A percentile compares a stretch with the other conserved stretches of the same genome.
These are phyloP conservation scores for Agapostemon virescens DNA, from an alignment of 2,888 invertebrate genomes.

Conservation along the genomic window DNA sequence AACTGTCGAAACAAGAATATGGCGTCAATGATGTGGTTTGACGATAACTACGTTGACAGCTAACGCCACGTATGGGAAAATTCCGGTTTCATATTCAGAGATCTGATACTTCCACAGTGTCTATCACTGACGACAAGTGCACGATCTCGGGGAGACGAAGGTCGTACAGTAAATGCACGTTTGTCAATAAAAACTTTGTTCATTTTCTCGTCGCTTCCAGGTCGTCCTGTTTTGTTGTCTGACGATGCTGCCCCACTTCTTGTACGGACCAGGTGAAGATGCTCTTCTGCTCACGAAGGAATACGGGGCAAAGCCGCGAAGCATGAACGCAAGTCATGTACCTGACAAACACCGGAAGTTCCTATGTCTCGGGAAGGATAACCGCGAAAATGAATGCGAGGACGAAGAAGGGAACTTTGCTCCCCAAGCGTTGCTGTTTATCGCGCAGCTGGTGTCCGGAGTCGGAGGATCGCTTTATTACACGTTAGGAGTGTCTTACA, in stretches of 20 bases:
- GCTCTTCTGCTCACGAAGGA: conserved; percentile 84
- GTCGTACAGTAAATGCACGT: neutral
- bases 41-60: no score
- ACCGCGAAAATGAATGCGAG: conserved; percentile 79
- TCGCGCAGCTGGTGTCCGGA: conserved; percentile 87
- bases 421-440: conserved; percentile 84
- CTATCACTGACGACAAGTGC: no score
- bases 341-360: conserved; percentile 82
- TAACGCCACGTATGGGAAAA: no score
- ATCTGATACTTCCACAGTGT: no score
- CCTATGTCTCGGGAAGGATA: conserved; percentile 81
- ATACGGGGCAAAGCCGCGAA: conserved; percentile 81
- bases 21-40: no score
- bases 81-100: no score
- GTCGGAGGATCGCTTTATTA: conserved; percentile 87
- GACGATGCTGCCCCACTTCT: conserved; percentile 85
- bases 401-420: conserved; percentile 83
- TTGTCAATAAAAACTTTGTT: neutral
- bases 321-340: conserved; percentile 79
- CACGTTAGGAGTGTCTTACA: conserved; percentile 86
- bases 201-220: conserved; percentile 61
- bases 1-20: no score
- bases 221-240: conserved; percentile 85
- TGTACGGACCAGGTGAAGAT: conserved; percentile 87
- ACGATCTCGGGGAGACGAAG: neutral